Base-by-base conservation (phyloP, 1,140 invertebrate species). In the Episyrphus balteatus region DNA sequence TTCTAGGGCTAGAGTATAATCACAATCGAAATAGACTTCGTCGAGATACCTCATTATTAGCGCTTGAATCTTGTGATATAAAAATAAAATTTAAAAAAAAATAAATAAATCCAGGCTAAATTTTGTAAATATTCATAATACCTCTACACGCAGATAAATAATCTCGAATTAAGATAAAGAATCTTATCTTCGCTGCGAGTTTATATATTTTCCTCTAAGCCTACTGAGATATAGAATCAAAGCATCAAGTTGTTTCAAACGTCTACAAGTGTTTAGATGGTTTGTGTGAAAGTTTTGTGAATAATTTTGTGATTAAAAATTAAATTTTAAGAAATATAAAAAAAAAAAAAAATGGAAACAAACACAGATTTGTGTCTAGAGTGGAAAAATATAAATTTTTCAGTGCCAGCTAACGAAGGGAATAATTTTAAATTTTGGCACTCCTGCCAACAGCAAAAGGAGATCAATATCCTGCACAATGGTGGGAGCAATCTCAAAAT, bases 361-460 rank as follows among this genome's bases (percentile, higher is more conserved):
- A 43, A 53, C 19, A 37, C 55, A 5, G 52, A 53, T 1, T 44
- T 65, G 42, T 65, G 62, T 50, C 57, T 65, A 36, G 62, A 65
- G 40, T 65, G 62, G 62, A 65, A 65, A 42, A 54, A 65, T 44
- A 53, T 65, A 2, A 65, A 65, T 44, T 65, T 62, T 44, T 58
- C 54, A 49, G 62, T 65, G 40, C 62, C 62, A n/a, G 57, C 62
- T n/a, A 59, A 56, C 48, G 62, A 65, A 47, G 55, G 65, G 42
- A 62, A 52, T 45, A 65, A 65, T 39, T 65, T 61, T 26, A 62
- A 57, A 32, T 65, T 65, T 43, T 65, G 62, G 62, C 57, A 62
- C 18, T 58, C 58, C 40, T 65, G 62, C 47, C 62, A 53, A 6
- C 58, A 56, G 37, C 46, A 59, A 46, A 53, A 51, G 9, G 62